phyloP scores from a whole-genome alignment of 2,888 invertebrate species.

The Oxystoma pomonae region DNA sequence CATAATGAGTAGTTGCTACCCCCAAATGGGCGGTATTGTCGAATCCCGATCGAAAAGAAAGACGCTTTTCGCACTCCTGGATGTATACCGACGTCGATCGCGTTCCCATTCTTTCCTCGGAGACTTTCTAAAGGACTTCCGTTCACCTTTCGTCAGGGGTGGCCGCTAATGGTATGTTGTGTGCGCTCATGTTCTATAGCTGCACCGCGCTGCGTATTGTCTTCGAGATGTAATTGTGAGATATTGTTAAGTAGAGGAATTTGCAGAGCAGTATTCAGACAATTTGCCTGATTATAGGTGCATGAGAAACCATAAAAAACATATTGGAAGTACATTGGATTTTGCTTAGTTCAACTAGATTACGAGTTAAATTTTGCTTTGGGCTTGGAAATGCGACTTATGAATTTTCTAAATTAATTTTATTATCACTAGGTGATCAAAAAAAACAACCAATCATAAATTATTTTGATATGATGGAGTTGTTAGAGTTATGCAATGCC shows the following conservation, averaged over 20 bases:
- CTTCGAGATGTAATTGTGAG: slow-evolving; percentile 27
- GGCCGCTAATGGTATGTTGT: slow-evolving; percentile 45
- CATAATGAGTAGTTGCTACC: slow-evolving; percentile 39
- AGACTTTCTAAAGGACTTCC: slow-evolving; percentile 43
- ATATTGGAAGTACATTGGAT: too few species aligned
- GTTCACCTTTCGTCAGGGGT: slow-evolving; percentile 46
- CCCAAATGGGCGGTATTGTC: slow-evolving; percentile 32
- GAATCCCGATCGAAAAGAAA: slow-evolving; percentile 22
- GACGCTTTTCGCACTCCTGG: slow-evolving; percentile 24
- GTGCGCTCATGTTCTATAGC: slow-evolving; percentile 29
- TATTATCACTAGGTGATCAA: too few species aligned
- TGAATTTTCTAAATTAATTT: too few species aligned
- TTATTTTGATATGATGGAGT: too few species aligned
- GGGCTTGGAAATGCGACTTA: too few species aligned
- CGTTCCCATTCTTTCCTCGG: slow-evolving; percentile 37
- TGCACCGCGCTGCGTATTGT: slow-evolving; percentile 30
- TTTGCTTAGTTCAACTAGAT: too few species aligned
- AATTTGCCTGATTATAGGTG: too few species aligned
- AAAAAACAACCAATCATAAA: too few species aligned
- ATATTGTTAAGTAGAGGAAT: slow-evolving; percentile 19
- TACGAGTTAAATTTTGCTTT: too few species aligned
- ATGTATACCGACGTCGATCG: slow-evolving; percentile 41
- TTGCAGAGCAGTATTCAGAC: slow-evolving; percentile 8
- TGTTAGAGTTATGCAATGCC: too few species aligned
- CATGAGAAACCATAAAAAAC: too few species aligned